Conservation (phyloP, 2,888 invertebrate species). For the Catotricha subobsoleta region DNA sequence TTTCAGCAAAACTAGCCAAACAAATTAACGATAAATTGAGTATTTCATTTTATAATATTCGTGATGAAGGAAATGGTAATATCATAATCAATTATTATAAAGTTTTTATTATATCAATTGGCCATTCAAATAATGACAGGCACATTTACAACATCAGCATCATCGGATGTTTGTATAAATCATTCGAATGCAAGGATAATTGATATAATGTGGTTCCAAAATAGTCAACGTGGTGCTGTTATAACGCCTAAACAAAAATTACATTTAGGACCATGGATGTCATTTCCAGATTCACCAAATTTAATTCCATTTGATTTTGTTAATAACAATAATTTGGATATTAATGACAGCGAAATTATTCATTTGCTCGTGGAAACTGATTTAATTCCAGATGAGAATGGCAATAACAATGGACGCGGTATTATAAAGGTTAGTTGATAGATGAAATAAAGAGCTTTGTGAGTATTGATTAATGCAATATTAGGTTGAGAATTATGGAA, state of each 20-base stretch:
- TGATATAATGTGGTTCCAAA: constrained; percentile 27
- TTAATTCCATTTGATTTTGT: constrained; percentile 15
- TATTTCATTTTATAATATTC: background rate
- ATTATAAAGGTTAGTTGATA: constrained; percentile 17
- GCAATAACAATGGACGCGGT: constrained; percentile 13
- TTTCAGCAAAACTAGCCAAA: constrained; percentile 47
- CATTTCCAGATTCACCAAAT: constrained; percentile 29
- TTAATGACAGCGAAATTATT: constrained; percentile 15
- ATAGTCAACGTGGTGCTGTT: constrained; percentile 25
- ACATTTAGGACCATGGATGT: constrained; percentile 32
- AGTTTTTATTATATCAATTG: too few species aligned
- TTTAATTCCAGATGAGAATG: constrained; percentile 16
- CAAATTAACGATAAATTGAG: constrained; percentile 26
- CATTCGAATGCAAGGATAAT: constrained; percentile 25
- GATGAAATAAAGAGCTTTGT: background rate
- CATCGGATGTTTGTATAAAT: constrained; percentile 27
- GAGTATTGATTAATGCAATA: constrained; percentile 12
- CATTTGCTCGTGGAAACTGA: constrained; percentile 25
- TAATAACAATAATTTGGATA: constrained; percentile 11
- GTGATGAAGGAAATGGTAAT: background rate
- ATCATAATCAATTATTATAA: too few species aligned
- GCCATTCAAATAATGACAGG: too few species aligned
- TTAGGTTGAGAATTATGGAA: constrained; percentile 62
- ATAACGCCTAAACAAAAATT: constrained; percentile 30
- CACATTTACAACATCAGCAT: too few species aligned